phyloP scores from a whole-genome alignment of 92 coral and sea anemone species.

The Zoanthus sociatus region DNA sequence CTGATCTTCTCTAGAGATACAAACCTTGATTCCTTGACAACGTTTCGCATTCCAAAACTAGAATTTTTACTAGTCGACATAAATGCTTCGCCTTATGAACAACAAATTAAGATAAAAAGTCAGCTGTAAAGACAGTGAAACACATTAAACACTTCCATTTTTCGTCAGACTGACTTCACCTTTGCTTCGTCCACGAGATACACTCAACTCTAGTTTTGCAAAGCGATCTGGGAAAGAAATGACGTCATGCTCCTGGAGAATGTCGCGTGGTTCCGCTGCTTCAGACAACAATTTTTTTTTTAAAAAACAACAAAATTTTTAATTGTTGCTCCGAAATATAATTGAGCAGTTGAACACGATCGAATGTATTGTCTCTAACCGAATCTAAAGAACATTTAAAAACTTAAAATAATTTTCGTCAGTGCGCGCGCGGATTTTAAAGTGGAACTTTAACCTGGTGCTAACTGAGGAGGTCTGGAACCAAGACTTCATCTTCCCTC shows the following conservation, averaged over 20 bases:
- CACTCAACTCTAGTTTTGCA: neutral
- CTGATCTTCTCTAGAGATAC: neutral
- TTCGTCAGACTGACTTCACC: neutral
- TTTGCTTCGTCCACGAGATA: neutral
- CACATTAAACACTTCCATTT: neutral
- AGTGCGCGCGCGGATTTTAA: too few species aligned
- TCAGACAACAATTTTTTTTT: too few species aligned
- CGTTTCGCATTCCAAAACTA: neutral
- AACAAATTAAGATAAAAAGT: neutral
- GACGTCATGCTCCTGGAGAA: slow-evolving; percentile 1
- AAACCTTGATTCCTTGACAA: neutral
- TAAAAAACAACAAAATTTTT: neutral
- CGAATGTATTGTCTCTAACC: too few species aligned
- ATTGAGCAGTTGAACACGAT: too few species aligned
- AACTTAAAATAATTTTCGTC: too few species aligned
- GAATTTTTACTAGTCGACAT: neutral
- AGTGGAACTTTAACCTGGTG: too few species aligned
- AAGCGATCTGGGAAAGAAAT: neutral
- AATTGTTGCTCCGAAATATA: neutral
- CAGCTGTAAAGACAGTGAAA: neutral
- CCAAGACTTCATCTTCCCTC: too few species aligned
- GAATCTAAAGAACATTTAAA: too few species aligned
- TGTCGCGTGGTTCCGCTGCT: too few species aligned
- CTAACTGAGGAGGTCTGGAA: too few species aligned
- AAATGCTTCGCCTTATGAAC: neutral